phyloP scores from a whole-genome alignment of 2,797 vertebrate genomes.

The Chelidonichthys spinosus region DNA sequence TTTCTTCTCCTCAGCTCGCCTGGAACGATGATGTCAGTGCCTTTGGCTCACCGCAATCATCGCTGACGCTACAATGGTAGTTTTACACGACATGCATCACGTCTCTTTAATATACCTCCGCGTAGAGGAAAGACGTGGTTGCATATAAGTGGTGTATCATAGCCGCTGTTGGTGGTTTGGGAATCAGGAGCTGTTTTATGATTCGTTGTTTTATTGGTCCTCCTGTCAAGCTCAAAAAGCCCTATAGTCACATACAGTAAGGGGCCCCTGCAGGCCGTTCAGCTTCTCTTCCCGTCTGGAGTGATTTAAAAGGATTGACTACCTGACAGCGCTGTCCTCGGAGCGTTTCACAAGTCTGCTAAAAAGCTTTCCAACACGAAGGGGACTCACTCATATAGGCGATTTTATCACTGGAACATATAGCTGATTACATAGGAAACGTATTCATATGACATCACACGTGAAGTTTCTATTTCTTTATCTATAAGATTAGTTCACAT shows the following conservation, averaged over 20 bases:
- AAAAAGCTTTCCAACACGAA: slow-evolving; percentile 8
- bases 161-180: slow-evolving; percentile 12
- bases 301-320: slow-evolving; percentile 37
- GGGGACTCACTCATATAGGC: slow-evolving; percentile 17
- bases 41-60: slow-evolving; percentile 15
- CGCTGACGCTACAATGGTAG: not conserved
- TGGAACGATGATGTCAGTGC: not conserved
- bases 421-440: slow-evolving; percentile 21
- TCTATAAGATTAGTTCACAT: not conserved
- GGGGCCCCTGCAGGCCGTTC: slow-evolving; percentile 1
- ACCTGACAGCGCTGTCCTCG: slow-evolving; percentile 12
- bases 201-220: slow-evolving; percentile 14
- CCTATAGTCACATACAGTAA: not conserved
- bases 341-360: slow-evolving; percentile 1
- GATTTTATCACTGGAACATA: slow-evolving; percentile 27
- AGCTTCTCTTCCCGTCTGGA: slow-evolving; percentile 2
- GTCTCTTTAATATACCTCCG: not conserved
- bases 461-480: slow-evolving; percentile 1
- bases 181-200: slow-evolving; percentile 4
- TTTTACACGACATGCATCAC: not conserved
- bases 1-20: not conserved
- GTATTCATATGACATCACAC: not conserved
- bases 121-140: too few species aligned
- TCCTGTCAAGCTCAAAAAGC: slow-evolving; percentile 35
- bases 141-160: too few species aligned